Percentiles rank a stretch among this genome's conserved stretches.
phyloP scores from a whole-genome alignment of 2,113 vertebrate species.

The Colistium nudipinnis region DNA sequence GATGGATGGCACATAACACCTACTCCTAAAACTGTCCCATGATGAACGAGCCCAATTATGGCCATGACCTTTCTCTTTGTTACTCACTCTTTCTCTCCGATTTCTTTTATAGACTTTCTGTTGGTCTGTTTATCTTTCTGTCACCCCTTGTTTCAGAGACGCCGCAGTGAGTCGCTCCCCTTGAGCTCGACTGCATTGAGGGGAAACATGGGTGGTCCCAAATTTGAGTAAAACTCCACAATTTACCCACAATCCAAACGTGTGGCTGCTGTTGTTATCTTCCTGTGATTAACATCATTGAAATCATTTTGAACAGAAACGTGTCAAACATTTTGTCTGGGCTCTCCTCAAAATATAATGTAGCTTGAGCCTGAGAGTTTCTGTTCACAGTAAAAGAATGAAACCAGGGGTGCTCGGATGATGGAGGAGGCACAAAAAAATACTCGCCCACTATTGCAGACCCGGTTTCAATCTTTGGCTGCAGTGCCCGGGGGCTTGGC shows the following conservation, averaged over 20 bases:
- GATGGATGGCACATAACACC: constrained; percentile 50
- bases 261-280: too few relatives aligned
- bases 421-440: neutral
- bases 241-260: neutral
- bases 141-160: neutral
- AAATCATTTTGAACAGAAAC: too few relatives aligned
- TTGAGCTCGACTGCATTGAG: neutral
- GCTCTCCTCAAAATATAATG: neutral
- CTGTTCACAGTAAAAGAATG: neutral
- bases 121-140: constrained; percentile 30
- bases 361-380: neutral
- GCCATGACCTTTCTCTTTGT: constrained; percentile 58
- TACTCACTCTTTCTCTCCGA: constrained; percentile 14
- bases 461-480: neutral
- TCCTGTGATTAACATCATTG: too few relatives aligned
- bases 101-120: constrained; percentile 29
- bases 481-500: neutral
- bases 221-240: neutral
- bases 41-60: constrained; percentile 64
- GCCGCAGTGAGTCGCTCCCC: neutral
- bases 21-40: constrained; percentile 55
- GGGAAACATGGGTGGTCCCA: neutral
- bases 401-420: neutral
- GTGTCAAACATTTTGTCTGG: neutral
- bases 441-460: neutral